Evolutionary conservation across 2,113 vertebrate species (phyloP).

Genomic region (Perca schrenkii): DNA sequence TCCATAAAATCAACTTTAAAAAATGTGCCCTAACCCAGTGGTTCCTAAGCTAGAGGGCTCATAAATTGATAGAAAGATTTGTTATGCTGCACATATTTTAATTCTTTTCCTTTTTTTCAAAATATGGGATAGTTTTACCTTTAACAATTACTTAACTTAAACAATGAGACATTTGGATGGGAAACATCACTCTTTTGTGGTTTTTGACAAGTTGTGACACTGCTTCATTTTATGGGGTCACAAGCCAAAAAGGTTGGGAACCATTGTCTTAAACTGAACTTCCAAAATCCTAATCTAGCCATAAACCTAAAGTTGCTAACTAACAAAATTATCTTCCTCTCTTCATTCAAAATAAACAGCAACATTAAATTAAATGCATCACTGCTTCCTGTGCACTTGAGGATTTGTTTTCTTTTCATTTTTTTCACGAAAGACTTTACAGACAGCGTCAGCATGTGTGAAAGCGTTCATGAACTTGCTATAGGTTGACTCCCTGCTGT

Average conservation of each 20-base stretch:
- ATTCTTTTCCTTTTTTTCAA: background rate
- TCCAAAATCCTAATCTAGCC: background rate
- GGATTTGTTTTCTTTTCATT: background rate
- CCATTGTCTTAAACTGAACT: background rate
- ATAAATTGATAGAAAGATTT: background rate
- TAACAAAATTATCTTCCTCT: background rate
- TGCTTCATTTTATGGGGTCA: background rate
- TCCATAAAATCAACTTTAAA: background rate
- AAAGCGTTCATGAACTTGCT: conserved; percentile 75
- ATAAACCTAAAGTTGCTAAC: background rate
- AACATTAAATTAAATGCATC: conserved; percentile 10
- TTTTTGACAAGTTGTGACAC: background rate
- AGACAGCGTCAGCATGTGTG: conserved; percentile 51
- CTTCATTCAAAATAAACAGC: conserved; percentile 8
- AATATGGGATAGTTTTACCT: background rate
- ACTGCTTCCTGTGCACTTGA: background rate
- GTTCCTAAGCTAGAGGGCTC: background rate
- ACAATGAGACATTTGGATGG: background rate
- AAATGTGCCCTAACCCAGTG: background rate
- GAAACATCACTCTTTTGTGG: background rate
- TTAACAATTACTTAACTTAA: background rate
- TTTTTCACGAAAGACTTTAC: conserved; percentile 9
- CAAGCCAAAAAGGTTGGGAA: background rate
- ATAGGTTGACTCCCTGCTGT: conserved; percentile 72
- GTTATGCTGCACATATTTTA: background rate